These are phyloP conservation scores for Lypha dubia DNA, from an alignment of 2,888 invertebrate genomes.

Conservation along the genomic window DNA sequence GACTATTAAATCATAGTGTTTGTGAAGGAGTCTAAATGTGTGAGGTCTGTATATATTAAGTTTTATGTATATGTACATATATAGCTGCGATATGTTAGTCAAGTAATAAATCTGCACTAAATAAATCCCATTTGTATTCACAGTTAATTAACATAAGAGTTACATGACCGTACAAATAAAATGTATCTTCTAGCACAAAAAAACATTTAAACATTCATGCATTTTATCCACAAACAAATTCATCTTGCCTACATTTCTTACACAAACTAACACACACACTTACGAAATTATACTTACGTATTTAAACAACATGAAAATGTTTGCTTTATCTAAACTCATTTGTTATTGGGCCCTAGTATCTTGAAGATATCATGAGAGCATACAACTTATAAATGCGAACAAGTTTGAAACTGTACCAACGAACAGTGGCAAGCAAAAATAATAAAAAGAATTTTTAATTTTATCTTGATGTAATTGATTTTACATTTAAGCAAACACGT, in stretches of 20 bases:
- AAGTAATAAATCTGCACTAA: slow-evolving; percentile 69
- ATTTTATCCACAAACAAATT: background rate
- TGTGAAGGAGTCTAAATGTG: background rate
- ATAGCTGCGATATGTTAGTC: slow-evolving; percentile 54
- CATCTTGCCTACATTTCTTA: background rate
- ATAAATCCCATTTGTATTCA: slow-evolving; percentile 73
- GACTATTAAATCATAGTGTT: background rate
- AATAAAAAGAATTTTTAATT: background rate
- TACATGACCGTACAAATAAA: slow-evolving; percentile 68
- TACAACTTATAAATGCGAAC: slow-evolving; percentile 15
- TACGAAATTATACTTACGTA: slow-evolving; percentile 17
- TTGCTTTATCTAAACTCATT: slow-evolving; percentile 57
- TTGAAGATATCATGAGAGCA: slow-evolving; percentile 60
- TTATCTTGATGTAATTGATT: background rate
- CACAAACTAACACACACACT: too few species aligned
- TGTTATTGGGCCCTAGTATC: slow-evolving; percentile 54
- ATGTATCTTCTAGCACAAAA: slow-evolving; percentile 40
- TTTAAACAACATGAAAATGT: slow-evolving; percentile 64
- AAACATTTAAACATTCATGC: slow-evolving; percentile 27
- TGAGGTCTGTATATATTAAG: background rate
- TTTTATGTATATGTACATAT: too few species aligned
- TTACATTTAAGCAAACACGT: too few species aligned
- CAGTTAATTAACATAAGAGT: slow-evolving; percentile 72
- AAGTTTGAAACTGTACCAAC: background rate
- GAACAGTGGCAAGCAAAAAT: slow-evolving; percentile 22